A percentile compares a stretch with the other conserved stretches of the same genome.
These are phyloP conservation scores for Sisyra nigra DNA, from an alignment of 2,888 invertebrate genomes.

Conservation along the genomic window DNA sequence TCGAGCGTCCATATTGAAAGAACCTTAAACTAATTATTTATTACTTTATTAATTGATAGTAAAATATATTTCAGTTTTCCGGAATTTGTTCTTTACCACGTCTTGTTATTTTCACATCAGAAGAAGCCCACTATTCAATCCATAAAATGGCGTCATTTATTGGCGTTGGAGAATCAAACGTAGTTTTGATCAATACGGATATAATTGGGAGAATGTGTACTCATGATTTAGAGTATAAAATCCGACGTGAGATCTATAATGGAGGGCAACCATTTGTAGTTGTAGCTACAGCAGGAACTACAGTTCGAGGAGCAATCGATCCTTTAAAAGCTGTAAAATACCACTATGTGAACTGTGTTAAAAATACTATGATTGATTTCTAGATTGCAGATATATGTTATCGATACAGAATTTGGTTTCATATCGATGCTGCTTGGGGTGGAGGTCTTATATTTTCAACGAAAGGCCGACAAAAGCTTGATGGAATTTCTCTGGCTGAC, in stretches of 20 bases:
- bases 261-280: slow-evolving; percentile 29
- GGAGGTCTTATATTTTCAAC: slow-evolving; percentile 38
- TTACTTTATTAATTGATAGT: no score
- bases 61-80: slow-evolving; percentile 19
- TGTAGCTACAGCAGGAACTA: slow-evolving; percentile 34
- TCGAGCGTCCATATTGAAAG: no score
- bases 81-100: slow-evolving; percentile 26
- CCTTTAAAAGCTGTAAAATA: slow-evolving; percentile 25
- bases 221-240: slow-evolving; percentile 22
- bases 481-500: slow-evolving; percentile 37
- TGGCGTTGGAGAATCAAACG: slow-evolving; percentile 40
- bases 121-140: slow-evolving; percentile 44
- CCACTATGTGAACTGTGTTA: background rate
- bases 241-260: slow-evolving; percentile 20
- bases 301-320: slow-evolving; percentile 40
- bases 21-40: no score
- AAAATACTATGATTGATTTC: background rate
- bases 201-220: slow-evolving; percentile 26
- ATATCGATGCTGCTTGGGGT: slow-evolving; percentile 44
- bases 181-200: slow-evolving; percentile 30
- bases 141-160: slow-evolving; percentile 37
- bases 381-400: slow-evolving; percentile 31
- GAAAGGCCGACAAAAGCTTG: slow-evolving; percentile 30
- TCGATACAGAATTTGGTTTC: slow-evolving; percentile 34
- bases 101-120: slow-evolving; percentile 34